Conservation (phyloP, 2,113 vertebrate species). For the Bettongia penicillata region DNA sequence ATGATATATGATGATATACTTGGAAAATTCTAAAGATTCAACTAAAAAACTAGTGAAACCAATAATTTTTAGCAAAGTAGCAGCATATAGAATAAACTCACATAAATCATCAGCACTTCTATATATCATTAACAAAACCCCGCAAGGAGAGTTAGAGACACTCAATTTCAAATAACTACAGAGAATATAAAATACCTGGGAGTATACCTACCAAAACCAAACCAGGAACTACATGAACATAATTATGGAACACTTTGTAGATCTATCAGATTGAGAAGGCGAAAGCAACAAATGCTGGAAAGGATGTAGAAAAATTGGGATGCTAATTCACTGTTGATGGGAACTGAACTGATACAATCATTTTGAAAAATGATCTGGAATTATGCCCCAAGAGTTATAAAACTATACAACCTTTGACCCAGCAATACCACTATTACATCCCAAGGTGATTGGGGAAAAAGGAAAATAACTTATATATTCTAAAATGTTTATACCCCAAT, state of each 20-base stretch:
- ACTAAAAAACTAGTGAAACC: background rate
- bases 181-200: background rate
- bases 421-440: too few relatives aligned
- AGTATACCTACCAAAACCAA: background rate
- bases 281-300: too few relatives aligned
- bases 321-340: too few relatives aligned
- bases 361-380: too few relatives aligned
- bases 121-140: slow-evolving; percentile 20
- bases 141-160: background rate
- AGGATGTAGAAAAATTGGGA: too few relatives aligned
- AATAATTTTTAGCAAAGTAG: background rate
- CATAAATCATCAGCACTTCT: background rate
- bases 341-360: too few relatives aligned
- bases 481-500: too few relatives aligned
- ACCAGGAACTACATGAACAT: background rate
- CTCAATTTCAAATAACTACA: background rate
- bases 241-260: slow-evolving; percentile 1
- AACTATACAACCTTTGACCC: too few relatives aligned
- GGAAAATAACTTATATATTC: too few relatives aligned
- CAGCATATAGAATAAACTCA: background rate
- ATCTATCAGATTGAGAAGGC: too few relatives aligned
- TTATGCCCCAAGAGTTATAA: too few relatives aligned
- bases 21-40: background rate
- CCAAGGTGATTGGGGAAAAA: too few relatives aligned
- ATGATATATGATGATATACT: slow-evolving; percentile 27